A percentile compares a stretch with the other conserved stretches of the same genome.
These are phyloP conservation scores for Motacilla tschutschensis DNA, from an alignment of 2,113 vertebrate species.

Conservation along the genomic window DNA sequence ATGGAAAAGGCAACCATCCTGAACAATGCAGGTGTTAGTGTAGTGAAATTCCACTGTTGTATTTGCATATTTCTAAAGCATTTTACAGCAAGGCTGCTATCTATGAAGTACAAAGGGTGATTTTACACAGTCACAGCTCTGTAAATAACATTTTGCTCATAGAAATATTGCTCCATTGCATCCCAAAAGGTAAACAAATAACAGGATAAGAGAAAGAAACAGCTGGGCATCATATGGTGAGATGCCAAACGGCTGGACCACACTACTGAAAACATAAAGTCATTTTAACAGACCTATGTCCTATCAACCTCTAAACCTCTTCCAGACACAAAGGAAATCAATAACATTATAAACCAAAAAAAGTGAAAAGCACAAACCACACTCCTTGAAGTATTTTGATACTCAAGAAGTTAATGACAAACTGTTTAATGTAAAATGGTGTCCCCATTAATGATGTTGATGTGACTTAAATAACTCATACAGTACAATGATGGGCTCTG, in stretches of 20 bases:
- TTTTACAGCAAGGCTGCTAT: background rate
- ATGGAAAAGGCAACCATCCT: background rate
- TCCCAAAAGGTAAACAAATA: background rate
- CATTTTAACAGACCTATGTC: background rate
- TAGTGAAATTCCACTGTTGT: background rate
- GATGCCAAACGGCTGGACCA: background rate
- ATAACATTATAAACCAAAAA: background rate
- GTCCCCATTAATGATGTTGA: background rate
- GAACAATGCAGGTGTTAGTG: background rate
- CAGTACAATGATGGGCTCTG: background rate
- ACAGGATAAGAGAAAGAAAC: background rate
- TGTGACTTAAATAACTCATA: background rate
- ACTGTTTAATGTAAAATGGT: background rate
- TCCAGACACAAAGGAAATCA: background rate
- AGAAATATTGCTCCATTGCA: background rate
- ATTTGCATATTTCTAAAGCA: background rate
- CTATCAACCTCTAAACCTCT: background rate
- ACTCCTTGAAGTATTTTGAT: background rate
- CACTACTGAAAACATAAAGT: background rate
- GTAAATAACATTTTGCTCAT: background rate
- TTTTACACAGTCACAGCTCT: background rate
- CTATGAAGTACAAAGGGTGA: background rate
- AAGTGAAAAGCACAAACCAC: background rate
- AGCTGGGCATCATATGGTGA: background rate
- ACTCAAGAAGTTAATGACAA: background rate